Evolutionary conservation across 1,140 invertebrate genomes (phyloP).

Genomic region (Maconellicoccus hirsutus): DNA sequence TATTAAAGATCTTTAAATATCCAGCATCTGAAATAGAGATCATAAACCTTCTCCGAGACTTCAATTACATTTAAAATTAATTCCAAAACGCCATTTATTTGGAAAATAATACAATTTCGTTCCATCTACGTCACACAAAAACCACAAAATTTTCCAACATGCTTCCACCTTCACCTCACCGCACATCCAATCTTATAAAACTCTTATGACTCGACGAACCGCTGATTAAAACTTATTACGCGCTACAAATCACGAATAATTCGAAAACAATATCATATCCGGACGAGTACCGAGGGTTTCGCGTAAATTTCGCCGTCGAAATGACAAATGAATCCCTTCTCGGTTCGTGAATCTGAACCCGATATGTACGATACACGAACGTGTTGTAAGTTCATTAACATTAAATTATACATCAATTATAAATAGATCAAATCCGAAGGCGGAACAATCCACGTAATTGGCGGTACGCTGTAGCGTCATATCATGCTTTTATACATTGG

Average conservation of each 20-base stretch:
- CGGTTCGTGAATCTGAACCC: not conserved
- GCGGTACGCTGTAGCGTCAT: not conserved
- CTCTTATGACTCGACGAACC: too few species aligned
- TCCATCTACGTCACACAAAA: too few species aligned
- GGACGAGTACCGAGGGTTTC: not conserved
- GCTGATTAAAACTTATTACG: not conserved
- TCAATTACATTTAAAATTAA: too few species aligned
- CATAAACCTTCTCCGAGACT: too few species aligned
- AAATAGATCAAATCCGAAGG: slow-evolving; percentile 4
- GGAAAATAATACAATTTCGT: too few species aligned
- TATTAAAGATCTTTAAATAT: too few species aligned
- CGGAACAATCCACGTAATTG: slow-evolving; percentile 7
- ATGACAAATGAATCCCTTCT: not conserved
- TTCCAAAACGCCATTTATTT: too few species aligned
- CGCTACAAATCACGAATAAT: not conserved
- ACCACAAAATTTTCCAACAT: too few species aligned
- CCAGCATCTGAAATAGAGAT: too few species aligned
- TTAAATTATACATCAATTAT: slow-evolving; percentile 6
- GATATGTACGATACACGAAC: not conserved
- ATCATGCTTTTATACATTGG: too few species aligned
- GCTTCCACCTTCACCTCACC: too few species aligned
- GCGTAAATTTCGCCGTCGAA: not conserved
- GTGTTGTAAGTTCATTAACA: not conserved
- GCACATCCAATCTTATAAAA: too few species aligned
- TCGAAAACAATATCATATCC: not conserved